Conservation (phyloP, 2,888 invertebrate genomes). For the Corbicula japonica region DNA sequence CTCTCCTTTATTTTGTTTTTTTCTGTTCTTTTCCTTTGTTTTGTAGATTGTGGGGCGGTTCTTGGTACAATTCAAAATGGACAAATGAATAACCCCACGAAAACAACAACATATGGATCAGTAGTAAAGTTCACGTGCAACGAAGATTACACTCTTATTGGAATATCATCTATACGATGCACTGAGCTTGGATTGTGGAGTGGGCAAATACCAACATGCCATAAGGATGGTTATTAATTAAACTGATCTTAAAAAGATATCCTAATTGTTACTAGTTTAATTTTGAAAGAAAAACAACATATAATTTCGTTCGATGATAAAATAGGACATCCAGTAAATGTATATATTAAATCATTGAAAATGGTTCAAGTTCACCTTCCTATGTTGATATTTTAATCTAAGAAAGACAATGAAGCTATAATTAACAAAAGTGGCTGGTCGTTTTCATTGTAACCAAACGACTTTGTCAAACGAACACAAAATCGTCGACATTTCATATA, state of each 20-base stretch:
- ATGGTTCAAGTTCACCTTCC: not conserved
- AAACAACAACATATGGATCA: conserved; percentile 3
- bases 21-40: too few relatives aligned
- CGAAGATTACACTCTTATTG: conserved; percentile 2
- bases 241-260: not conserved
- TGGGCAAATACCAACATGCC: not conserved
- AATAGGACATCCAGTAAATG: not conserved
- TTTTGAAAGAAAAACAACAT: not conserved
- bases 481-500: too few relatives aligned
- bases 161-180: conserved; percentile 3
- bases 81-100: too few relatives aligned
- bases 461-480: too few relatives aligned
- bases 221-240: not conserved
- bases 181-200: not conserved
- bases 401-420: not conserved
- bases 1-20: too few relatives aligned
- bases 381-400: not conserved
- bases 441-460: too few relatives aligned
- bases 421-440: not conserved
- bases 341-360: not conserved
- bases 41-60: too few relatives aligned
- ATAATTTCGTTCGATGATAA: not conserved
- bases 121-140: not conserved
- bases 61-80: too few relatives aligned
- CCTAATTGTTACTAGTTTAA: not conserved